Evolutionary conservation across 53 echinoderm and acorn worm species (phyloP).

Genomic region (Zoroaster sp.): DNA sequence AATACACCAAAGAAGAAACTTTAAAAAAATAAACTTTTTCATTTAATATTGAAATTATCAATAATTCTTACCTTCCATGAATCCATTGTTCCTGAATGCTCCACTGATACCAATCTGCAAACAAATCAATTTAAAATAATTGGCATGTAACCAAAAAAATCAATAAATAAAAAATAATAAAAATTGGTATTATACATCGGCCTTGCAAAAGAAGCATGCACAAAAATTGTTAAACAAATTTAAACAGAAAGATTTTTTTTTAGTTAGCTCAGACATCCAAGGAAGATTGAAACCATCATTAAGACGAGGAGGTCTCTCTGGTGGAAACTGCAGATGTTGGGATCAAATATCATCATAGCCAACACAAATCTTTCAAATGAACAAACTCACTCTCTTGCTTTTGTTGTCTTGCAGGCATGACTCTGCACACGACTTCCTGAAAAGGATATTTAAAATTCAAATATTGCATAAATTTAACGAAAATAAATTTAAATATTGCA

Average conservation of each 20-base stretch:
- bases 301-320: constrained; percentile 16
- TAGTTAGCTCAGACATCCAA: constrained; percentile 46
- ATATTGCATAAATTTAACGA: background rate
- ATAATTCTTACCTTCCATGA: background rate
- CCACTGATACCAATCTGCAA: too few species aligned
- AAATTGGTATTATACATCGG: background rate
- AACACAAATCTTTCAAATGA: background rate
- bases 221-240: too few species aligned
- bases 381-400: background rate
- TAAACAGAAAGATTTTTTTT: background rate
- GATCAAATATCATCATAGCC: constrained; percentile 19
- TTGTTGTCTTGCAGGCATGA: background rate
- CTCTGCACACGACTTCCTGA: background rate
- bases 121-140: background rate
- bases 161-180: background rate
- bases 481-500: background rate
- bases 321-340: constrained; percentile 49
- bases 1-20: background rate
- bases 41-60: background rate
- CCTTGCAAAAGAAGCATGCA: too few species aligned
- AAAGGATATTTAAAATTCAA: background rate
- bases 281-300: constrained; percentile 36
- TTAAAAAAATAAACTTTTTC: background rate
- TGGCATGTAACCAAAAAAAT: background rate
- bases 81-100: background rate